phyloP scores from a whole-genome alignment of 1,140 invertebrate species.

The Gonatopus flavifemur region DNA sequence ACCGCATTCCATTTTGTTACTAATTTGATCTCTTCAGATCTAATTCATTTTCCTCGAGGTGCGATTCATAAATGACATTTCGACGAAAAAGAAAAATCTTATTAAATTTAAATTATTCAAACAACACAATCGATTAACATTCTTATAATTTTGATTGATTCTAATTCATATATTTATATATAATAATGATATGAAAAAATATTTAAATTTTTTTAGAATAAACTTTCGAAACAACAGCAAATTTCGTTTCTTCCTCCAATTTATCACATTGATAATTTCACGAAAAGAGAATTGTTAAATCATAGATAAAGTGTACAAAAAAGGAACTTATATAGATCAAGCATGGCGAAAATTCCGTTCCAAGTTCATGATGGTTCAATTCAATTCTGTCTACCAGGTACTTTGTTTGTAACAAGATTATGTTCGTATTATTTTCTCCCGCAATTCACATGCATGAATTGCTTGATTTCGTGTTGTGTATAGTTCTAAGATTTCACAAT shows the following conservation, averaged over 20 bases:
- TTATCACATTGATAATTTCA: slow-evolving; percentile 12
- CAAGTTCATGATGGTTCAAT: slow-evolving; percentile 46
- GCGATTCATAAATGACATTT: slow-evolving; percentile 1
- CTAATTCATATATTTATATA: slow-evolving; percentile 12
- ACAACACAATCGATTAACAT: slow-evolving; percentile 7
- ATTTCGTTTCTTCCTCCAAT: slow-evolving; percentile 13
- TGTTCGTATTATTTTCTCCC: background rate
- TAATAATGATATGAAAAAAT: slow-evolving; percentile 16
- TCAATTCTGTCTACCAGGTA: slow-evolving; percentile 52
- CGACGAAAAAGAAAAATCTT: background rate
- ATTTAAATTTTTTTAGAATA: slow-evolving; percentile 5
- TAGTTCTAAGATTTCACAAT: slow-evolving; percentile 17
- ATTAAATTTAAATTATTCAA: slow-evolving; percentile 2
- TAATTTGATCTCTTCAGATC: slow-evolving; percentile 7
- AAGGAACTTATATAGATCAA: slow-evolving; percentile 1
- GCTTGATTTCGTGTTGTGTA: slow-evolving; percentile 25
- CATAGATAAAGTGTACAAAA: background rate
- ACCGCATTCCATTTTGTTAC: slow-evolving; percentile 1
- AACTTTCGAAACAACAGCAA: slow-evolving; percentile 7
- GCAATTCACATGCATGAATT: slow-evolving; percentile 25
- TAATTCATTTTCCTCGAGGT: slow-evolving; percentile 1
- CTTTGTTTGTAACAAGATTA: slow-evolving; percentile 49
- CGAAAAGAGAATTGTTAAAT: slow-evolving; percentile 2
- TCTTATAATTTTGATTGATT: slow-evolving; percentile 11
- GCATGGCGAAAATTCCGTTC: slow-evolving; percentile 19